Conservation (phyloP, 2,113 vertebrate species). For the Antennarius striatus region DNA sequence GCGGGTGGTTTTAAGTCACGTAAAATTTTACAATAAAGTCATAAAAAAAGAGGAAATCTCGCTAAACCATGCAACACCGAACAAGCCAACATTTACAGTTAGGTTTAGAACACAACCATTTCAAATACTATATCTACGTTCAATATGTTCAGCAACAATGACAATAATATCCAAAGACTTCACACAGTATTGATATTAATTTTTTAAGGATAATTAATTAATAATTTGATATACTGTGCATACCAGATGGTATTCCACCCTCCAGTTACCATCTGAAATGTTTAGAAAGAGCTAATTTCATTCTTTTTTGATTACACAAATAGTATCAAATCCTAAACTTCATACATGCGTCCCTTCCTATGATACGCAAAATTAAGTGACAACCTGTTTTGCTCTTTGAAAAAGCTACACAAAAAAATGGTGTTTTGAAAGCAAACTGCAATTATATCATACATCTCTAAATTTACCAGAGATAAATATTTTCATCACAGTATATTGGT, state of each 20-base stretch:
- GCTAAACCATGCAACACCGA: constrained; percentile 78
- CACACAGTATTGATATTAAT: constrained; percentile 49
- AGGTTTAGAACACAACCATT: constrained; percentile 58
- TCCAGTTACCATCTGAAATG: constrained; percentile 18
- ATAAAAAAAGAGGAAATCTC: constrained; percentile 63
- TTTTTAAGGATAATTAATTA: constrained; percentile 23
- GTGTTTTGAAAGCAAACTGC: constrained; percentile 29
- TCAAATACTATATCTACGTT: constrained; percentile 58
- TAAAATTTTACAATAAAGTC: constrained; percentile 61
- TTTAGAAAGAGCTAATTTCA: constrained; percentile 38
- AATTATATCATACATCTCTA: neutral
- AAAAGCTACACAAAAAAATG: constrained; percentile 33
- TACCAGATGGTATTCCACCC: constrained; percentile 25
- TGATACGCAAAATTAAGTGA: constrained; percentile 59
- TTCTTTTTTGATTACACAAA: constrained; percentile 18
- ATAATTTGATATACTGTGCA: constrained; percentile 14
- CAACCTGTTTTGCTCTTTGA: constrained; percentile 31
- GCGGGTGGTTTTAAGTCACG: constrained; percentile 51
- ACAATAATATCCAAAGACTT: constrained; percentile 69
- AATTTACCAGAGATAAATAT: neutral
- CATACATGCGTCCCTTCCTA: constrained; percentile 71
- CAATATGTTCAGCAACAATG: constrained; percentile 67
- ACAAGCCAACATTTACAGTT: constrained; percentile 74
- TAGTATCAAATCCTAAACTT: constrained; percentile 61
- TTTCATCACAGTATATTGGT: neutral